phyloP scores from a whole-genome alignment of 2,888 invertebrate species.

The Muschampia plurimacula region DNA sequence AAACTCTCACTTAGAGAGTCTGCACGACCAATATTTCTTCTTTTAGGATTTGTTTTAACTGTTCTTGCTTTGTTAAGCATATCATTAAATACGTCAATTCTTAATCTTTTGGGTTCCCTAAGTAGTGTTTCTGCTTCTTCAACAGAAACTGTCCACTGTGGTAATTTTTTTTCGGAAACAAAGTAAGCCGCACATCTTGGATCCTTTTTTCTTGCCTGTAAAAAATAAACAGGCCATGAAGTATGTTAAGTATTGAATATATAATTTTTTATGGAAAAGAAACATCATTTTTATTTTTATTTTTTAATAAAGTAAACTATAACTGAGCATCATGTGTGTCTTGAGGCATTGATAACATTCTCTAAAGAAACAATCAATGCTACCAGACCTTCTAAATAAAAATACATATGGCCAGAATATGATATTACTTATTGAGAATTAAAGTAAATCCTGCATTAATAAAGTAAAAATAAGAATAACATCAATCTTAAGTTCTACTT shows the following conservation, averaged over 20 bases:
- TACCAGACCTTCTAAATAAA: too few relatives aligned
- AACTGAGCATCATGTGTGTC: too few relatives aligned
- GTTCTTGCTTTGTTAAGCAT: conserved; percentile 62
- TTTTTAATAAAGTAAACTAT: too few relatives aligned
- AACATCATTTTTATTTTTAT: too few relatives aligned
- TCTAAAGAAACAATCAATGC: too few relatives aligned
- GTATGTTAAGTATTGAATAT: too few relatives aligned
- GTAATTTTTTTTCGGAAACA: conserved; percentile 81
- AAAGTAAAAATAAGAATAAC: too few relatives aligned
- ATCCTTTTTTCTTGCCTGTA: conserved; percentile 83
- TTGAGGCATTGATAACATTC: not conserved
- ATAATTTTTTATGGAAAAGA: too few relatives aligned
- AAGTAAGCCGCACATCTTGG: conserved; percentile 81
- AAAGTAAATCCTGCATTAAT: too few relatives aligned
- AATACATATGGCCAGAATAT: not conserved
- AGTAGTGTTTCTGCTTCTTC: conserved; percentile 90
- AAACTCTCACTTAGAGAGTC: conserved; percentile 78
- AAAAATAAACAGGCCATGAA: conserved; percentile 40
- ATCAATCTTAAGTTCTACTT: too few relatives aligned
- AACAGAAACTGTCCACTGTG: conserved; percentile 90
- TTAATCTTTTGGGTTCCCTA: conserved; percentile 82
- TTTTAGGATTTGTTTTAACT: conserved; percentile 57
- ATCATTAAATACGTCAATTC: conserved; percentile 82
- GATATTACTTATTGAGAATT: too few relatives aligned
- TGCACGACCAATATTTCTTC: conserved; percentile 67